Evolutionary conservation across 30 jellyfish, hydroid and myxozoan genomes (phyloP).

Genomic region (Cassiopea andromeda): DNA sequence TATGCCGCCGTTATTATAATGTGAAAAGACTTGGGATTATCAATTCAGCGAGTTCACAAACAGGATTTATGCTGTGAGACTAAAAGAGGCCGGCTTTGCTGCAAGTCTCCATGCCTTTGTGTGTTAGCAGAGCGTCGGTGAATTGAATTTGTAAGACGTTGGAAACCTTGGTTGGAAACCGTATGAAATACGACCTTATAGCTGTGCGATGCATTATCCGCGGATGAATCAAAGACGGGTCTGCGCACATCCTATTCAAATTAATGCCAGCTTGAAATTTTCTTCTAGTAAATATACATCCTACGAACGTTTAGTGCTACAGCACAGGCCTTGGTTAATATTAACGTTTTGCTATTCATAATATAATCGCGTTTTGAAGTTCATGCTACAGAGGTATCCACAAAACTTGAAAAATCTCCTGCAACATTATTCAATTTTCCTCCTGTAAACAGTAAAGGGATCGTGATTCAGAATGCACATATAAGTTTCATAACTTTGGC

Average conservation of each 20-base stretch:
- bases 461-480: too few relatives aligned
- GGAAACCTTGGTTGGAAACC: slow-evolving; percentile 75
- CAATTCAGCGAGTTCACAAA: slow-evolving; percentile 76
- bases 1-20: slow-evolving; percentile 87
- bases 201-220: slow-evolving; percentile 67
- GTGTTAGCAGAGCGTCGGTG: slow-evolving; percentile 71
- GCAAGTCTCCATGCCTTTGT: slow-evolving; percentile 80
- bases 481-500: neutral
- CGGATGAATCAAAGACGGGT: slow-evolving; percentile 69
- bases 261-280: slow-evolving; percentile 50
- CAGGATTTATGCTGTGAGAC: slow-evolving; percentile 79
- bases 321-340: neutral
- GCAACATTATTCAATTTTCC: neutral
- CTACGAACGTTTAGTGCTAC: neutral
- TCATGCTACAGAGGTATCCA: neutral
- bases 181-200: slow-evolving; percentile 59
- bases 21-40: slow-evolving; percentile 88
- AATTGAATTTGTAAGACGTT: slow-evolving; percentile 69
- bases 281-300: slow-evolving; percentile 16
- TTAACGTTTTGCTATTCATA: neutral
- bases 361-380: neutral
- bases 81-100: slow-evolving; percentile 77
- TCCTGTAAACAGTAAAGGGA: neutral
- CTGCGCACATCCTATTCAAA: slow-evolving; percentile 63
- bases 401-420: neutral